Evolutionary conservation across 1,140 invertebrate genomes (phyloP).

Genomic region (Galleria mellonella): DNA sequence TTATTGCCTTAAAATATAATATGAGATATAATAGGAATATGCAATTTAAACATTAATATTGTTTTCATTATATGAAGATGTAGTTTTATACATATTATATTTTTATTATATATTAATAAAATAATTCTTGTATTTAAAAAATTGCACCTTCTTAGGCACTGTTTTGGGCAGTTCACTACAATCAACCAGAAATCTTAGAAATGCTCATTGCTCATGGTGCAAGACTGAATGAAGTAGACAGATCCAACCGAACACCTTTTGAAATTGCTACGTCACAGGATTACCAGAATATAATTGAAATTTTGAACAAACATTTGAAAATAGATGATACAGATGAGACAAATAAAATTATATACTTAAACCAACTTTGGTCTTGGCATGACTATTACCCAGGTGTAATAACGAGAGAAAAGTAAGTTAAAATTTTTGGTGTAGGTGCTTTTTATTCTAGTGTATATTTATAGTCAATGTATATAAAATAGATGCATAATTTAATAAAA

Average conservation of each 20-base stretch:
- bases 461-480: too few relatives aligned
- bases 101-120: too few relatives aligned
- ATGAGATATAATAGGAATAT: too few relatives aligned
- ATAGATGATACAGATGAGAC: conserved; percentile 17
- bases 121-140: too few relatives aligned
- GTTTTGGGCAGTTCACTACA: conserved; percentile 71
- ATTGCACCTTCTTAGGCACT: conserved; percentile 57
- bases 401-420: conserved; percentile 29
- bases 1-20: too few relatives aligned
- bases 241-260: conserved; percentile 41
- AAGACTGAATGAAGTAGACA: conserved; percentile 61
- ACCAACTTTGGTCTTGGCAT: conserved; percentile 33
- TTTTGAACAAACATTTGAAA: conserved; percentile 39
- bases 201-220: conserved; percentile 67
- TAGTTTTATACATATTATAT: too few relatives aligned
- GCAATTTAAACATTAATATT: too few relatives aligned
- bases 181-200: conserved; percentile 66
- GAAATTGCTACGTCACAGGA: conserved; percentile 69
- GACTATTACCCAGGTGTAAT: conserved; percentile 54
- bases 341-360: conserved; percentile 7
- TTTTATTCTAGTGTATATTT: neutral
- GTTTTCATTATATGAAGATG: too few relatives aligned
- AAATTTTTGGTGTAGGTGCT: neutral
- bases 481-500: too few relatives aligned
- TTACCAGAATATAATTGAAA: conserved; percentile 48